These are phyloP conservation scores for Coptodon rendalli DNA, from an alignment of 2,113 vertebrate genomes.

Conservation along the genomic window DNA sequence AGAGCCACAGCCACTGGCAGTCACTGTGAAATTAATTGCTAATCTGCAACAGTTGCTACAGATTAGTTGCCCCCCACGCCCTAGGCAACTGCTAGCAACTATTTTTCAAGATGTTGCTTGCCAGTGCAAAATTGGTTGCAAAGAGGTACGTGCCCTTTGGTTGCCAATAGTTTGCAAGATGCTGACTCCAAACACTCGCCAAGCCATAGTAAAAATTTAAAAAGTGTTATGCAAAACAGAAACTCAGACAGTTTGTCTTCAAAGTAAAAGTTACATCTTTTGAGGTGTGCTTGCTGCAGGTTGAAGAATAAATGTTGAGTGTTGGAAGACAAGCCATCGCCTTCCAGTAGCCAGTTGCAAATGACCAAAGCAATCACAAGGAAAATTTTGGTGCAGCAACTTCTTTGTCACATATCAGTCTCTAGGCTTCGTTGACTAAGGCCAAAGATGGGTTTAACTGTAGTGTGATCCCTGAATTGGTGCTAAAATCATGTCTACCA, in stretches of 20 bases:
- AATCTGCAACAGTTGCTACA: neutral
- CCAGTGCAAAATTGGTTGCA: neutral
- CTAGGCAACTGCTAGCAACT: neutral
- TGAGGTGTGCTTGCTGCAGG: neutral
- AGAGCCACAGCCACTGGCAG: neutral
- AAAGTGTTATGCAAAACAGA: neutral
- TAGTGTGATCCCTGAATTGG: neutral
- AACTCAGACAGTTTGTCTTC: neutral
- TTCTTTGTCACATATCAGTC: neutral
- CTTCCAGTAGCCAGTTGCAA: neutral
- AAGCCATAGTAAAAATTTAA: neutral
- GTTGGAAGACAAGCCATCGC: neutral
- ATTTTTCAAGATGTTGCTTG: neutral
- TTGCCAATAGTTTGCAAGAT: neutral
- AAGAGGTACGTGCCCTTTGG: neutral
- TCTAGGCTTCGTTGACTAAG: neutral
- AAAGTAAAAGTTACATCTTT: neutral
- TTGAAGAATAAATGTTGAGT: neutral
- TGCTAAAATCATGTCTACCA: neutral
- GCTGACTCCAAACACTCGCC: neutral
- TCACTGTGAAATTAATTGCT: neutral
- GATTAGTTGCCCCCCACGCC: no score
- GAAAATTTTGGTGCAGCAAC: neutral
- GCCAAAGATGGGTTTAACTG: neutral
- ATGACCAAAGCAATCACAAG: neutral